phyloP scores from a whole-genome alignment of 2,113 vertebrate species.

The Onychostoma macrolepis region DNA sequence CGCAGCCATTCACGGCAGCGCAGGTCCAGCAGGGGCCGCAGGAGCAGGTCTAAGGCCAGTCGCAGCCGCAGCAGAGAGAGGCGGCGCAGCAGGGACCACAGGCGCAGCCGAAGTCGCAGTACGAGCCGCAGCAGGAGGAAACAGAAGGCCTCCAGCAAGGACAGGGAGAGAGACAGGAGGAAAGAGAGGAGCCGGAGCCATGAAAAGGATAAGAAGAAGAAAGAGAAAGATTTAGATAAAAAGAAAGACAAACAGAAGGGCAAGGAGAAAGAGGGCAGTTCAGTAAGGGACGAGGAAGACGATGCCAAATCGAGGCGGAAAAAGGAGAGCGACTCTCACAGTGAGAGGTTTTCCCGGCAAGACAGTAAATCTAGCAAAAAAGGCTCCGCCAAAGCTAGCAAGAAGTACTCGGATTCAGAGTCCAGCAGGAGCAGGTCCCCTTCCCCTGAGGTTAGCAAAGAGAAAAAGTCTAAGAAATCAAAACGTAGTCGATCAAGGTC shows the following conservation, averaged over 20 bases:
- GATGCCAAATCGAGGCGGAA: conserved; percentile 86
- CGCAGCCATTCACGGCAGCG: conserved; percentile 76
- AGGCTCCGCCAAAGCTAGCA: conserved; percentile 87
- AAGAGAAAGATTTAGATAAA: conserved; percentile 80
- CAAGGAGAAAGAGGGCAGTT: conserved; percentile 82
- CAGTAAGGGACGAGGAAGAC: conserved; percentile 79
- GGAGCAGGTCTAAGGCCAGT: conserved; percentile 83
- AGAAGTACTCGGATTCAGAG: conserved; percentile 89
- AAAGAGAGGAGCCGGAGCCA: conserved; percentile 80
- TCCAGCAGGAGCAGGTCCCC: conserved; percentile 95
- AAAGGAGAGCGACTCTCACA: conserved; percentile 85
- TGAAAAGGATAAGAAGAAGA: conserved; percentile 90
- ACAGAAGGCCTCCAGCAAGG: conserved; percentile 87
- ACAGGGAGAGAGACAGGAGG: conserved; percentile 89
- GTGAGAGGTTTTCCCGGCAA: conserved; percentile 86
- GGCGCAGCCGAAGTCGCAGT: conserved; percentile 80
- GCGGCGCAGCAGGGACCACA: conserved; percentile 77
- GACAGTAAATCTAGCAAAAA: conserved; percentile 86
- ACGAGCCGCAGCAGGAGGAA: conserved; percentile 80
- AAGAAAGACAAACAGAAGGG: conserved; percentile 87
- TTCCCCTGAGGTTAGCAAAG: conserved; percentile 92
- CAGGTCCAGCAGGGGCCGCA: conserved; percentile 75
- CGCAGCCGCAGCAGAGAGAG: conserved; percentile 84
- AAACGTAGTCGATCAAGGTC: conserved; percentile 98
- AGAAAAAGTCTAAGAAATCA: conserved; percentile 97